These are phyloP conservation scores for Dynastes hyllus DNA, from an alignment of 2,888 invertebrate species.

Conservation along the genomic window DNA sequence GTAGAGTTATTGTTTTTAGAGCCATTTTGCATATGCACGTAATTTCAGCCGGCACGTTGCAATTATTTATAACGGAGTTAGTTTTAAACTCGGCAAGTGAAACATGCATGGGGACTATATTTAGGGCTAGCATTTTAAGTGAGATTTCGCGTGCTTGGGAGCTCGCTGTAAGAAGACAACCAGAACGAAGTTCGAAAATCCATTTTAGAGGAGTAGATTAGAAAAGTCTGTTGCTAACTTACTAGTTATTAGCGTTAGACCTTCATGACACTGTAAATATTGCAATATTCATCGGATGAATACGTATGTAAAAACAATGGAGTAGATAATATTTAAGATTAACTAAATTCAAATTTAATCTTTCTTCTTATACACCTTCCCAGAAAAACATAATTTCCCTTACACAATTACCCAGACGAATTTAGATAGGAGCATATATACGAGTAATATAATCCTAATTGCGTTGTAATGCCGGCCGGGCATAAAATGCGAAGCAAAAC, in stretches of 20 bases:
- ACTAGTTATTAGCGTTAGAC: no score
- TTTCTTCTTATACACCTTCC: no score
- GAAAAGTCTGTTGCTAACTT: background rate
- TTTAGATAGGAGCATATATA: background rate
- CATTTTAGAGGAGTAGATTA: conserved; percentile 21
- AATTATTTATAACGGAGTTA: conserved; percentile 20
- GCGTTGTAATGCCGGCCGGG: conserved; percentile 12
- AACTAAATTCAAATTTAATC: no score
- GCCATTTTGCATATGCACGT: conserved; percentile 18
- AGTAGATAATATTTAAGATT: no score
- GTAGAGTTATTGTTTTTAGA: conserved; percentile 5
- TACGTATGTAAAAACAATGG: no score
- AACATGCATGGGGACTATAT: conserved; percentile 19
- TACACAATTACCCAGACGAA: no score
- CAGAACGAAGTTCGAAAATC: background rate
- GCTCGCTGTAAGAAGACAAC: background rate
- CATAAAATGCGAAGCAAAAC: conserved; percentile 20
- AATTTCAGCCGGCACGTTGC: background rate
- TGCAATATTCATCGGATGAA: no score
- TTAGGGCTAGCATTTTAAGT: conserved; percentile 16
- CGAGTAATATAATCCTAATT: conserved; percentile 20
- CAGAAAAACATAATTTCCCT: no score
- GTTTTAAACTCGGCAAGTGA: background rate
- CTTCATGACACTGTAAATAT: no score
- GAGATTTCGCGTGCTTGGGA: conserved; percentile 15